A percentile compares a stretch with the other conserved stretches of the same genome.
Evolutionary conservation across 2,113 vertebrate species (phyloP).

Genomic region (Sceloporus tristichus): DNA sequence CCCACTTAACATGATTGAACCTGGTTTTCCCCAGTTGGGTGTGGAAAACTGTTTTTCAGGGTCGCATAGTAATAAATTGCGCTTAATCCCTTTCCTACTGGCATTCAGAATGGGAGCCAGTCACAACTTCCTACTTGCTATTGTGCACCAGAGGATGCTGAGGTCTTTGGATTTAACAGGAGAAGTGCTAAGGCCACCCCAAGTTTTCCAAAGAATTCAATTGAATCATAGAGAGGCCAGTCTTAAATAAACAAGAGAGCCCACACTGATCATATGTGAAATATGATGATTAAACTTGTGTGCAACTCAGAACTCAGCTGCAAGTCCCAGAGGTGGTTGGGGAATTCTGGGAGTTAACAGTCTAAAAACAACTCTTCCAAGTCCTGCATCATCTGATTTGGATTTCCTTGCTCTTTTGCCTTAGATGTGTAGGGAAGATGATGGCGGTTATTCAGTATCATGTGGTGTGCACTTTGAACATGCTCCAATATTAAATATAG

Average conservation of each 20-base stretch:
- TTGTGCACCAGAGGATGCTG: no score
- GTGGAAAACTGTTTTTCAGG: not conserved
- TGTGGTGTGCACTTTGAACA: not conserved
- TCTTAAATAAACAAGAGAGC: not conserved
- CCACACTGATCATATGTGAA: not conserved
- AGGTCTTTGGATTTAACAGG: not conserved
- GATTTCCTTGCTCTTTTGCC: not conserved
- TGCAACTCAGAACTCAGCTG: not conserved
- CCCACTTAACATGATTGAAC: not conserved
- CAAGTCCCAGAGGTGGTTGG: no score
- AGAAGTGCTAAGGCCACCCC: not conserved
- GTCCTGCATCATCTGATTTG: not conserved
- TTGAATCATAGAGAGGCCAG: not conserved
- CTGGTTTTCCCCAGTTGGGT: not conserved
- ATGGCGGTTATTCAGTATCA: not conserved
- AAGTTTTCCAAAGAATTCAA: not conserved
- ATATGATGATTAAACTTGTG: not conserved
- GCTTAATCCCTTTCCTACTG: not conserved
- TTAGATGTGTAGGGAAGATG: not conserved
- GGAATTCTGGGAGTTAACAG: no score
- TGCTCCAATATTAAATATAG: not conserved
- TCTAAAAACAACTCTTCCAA: not conserved
- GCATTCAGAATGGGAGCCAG: not conserved
- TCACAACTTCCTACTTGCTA: not conserved
- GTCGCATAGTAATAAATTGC: not conserved